These are phyloP conservation scores for Coilia nasus DNA, from an alignment of 2,797 vertebrate genomes.

Conservation along the genomic window DNA sequence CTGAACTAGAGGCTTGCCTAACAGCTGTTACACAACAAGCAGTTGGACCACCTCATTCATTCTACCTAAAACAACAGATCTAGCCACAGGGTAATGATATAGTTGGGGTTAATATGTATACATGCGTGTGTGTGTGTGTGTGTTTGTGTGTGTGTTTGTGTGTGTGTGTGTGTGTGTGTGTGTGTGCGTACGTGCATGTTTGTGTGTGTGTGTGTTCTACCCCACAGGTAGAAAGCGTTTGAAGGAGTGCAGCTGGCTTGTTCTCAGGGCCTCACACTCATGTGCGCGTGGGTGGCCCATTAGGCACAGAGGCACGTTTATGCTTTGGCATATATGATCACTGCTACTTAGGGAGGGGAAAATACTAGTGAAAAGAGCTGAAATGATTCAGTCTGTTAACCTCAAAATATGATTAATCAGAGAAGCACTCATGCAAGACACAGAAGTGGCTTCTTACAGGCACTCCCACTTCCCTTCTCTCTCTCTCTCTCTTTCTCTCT, in stretches of 20 bases:
- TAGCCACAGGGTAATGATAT: background rate
- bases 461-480: background rate
- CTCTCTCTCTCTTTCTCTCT: background rate
- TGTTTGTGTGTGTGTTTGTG: too few species aligned
- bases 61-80: background rate
- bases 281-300: slow-evolving; percentile 64
- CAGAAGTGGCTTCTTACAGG: background rate
- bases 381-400: slow-evolving; percentile 21
- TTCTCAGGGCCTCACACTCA: slow-evolving; percentile 59
- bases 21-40: background rate
- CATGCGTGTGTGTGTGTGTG: too few species aligned
- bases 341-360: slow-evolving; percentile 29
- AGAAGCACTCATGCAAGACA: background rate
- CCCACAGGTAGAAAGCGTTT: slow-evolving; percentile 41
- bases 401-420: slow-evolving; percentile 55
- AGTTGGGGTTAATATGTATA: too few species aligned
- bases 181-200: background rate
- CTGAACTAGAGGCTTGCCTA: background rate
- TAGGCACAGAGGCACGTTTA: slow-evolving; percentile 53
- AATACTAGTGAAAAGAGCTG: slow-evolving; percentile 35
- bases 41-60: background rate
- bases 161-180: too few species aligned
- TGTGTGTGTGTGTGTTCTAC: slow-evolving; percentile 20
- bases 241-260: slow-evolving; percentile 52
- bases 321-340: slow-evolving; percentile 37